Conservation (phyloP, 37 sponge, comb jelly and placozoan species). For the Bolinopsis microptera region DNA sequence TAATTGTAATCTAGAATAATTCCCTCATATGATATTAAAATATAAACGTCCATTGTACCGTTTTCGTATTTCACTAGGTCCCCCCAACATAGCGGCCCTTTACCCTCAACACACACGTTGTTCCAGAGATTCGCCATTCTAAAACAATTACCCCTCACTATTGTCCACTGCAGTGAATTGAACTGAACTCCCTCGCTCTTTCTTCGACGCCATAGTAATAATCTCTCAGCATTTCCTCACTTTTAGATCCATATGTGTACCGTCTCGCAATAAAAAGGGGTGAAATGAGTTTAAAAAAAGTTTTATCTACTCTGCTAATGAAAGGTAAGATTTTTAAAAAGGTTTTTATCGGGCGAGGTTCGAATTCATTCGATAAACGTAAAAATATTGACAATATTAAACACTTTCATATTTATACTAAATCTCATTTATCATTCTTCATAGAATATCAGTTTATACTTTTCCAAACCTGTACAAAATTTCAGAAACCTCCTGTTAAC, state of each 20-base stretch:
- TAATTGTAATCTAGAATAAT: too few species aligned
- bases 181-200: constrained; percentile 30
- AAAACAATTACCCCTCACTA: constrained; percentile 71
- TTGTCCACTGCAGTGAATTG: not conserved
- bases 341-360: too few species aligned
- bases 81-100: constrained; percentile 76
- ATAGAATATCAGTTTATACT: too few species aligned
- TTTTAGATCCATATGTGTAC: constrained; percentile 75
- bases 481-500: too few species aligned
- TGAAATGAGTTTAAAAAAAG: too few species aligned
- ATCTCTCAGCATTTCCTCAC: constrained; percentile 63
- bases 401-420: too few species aligned
- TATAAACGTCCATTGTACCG: constrained; percentile 74
- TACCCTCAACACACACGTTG: constrained; percentile 55
- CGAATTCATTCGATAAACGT: too few species aligned
- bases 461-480: too few species aligned
- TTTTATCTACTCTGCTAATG: not conserved
- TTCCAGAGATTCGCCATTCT: constrained; percentile 74
- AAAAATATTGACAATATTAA: too few species aligned
- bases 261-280: too few species aligned
- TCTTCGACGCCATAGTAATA: constrained; percentile 72
- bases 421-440: too few species aligned
- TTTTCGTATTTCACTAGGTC: constrained; percentile 73
- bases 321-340: too few species aligned
- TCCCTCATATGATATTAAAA: not conserved